phyloP scores from a whole-genome alignment of 1,140 invertebrate genomes.

The Danaus melanippus region DNA sequence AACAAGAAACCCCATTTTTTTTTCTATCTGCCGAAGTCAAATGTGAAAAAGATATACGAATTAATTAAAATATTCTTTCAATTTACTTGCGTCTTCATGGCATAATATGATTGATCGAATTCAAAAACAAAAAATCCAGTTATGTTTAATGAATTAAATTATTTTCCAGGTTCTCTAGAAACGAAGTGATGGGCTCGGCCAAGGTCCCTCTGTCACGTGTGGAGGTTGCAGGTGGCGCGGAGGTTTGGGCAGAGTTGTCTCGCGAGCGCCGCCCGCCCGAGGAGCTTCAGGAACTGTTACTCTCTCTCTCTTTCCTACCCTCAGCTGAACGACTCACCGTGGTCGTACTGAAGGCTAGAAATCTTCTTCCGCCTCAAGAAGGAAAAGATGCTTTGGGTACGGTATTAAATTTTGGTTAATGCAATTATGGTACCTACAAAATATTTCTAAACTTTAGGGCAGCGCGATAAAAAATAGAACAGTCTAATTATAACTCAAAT shows the following conservation, averaged over 20 bases:
- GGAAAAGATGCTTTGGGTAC: conserved; percentile 75
- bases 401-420: conserved; percentile 1
- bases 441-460: too few species aligned
- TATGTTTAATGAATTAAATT: background rate
- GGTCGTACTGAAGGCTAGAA: conserved; percentile 87
- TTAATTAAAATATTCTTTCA: too few species aligned
- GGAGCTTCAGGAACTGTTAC: conserved; percentile 84
- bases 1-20: too few species aligned
- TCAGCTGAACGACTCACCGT: conserved; percentile 89
- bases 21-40: too few species aligned
- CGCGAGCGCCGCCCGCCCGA: conserved; percentile 84
- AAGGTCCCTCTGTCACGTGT: conserved; percentile 79
- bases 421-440: too few species aligned
- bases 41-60: too few species aligned
- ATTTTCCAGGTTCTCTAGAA: conserved; percentile 78
- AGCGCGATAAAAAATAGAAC: too few species aligned
- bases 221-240: conserved; percentile 80
- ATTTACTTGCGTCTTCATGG: too few species aligned
- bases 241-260: conserved; percentile 85
- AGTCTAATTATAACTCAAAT: too few species aligned
- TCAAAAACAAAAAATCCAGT: too few species aligned
- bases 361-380: conserved; percentile 80
- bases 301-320: conserved; percentile 88
- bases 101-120: too few species aligned
- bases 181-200: conserved; percentile 85